Conservation (phyloP, 2,888 invertebrate genomes). For the Monochamus alternatus region DNA sequence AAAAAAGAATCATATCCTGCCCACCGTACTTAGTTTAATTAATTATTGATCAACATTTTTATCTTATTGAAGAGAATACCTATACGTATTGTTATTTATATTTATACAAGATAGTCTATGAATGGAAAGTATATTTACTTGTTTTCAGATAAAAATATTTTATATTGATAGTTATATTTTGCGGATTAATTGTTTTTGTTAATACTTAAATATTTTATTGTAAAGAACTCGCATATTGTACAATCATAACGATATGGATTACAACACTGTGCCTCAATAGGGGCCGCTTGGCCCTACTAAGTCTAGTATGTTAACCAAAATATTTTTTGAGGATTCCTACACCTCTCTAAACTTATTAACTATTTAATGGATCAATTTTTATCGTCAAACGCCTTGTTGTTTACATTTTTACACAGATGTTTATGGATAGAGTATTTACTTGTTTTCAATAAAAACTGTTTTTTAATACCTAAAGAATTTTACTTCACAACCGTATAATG, state of each 20-base stretch:
- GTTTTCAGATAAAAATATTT: conserved; percentile 34
- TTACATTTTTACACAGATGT: conserved; percentile 50
- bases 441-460: conserved; percentile 65
- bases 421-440: conserved; percentile 46
- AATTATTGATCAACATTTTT: conserved; percentile 50
- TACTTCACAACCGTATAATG: background rate
- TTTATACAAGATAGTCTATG: conserved; percentile 69
- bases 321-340: conserved; percentile 13
- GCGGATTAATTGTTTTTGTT: conserved; percentile 34
- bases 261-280: conserved; percentile 27
- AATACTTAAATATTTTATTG: conserved; percentile 21
- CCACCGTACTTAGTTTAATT: conserved; percentile 60
- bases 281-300: background rate
- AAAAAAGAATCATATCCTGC: conserved; percentile 45
- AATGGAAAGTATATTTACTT: conserved; percentile 63
- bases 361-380: conserved; percentile 31
- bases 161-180: conserved; percentile 39
- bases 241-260: conserved; percentile 17
- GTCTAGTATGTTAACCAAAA: conserved; percentile 31
- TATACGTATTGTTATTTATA: conserved; percentile 71
- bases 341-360: conserved; percentile 17
- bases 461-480: conserved; percentile 32
- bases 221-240: conserved; percentile 8
- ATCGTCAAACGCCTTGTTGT: conserved; percentile 43
- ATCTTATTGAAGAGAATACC: conserved; percentile 64